Percentiles rank a stretch among this genome's conserved stretches.
Evolutionary conservation across 1,140 invertebrate species (phyloP).

Genomic region (Manduca sexta): DNA sequence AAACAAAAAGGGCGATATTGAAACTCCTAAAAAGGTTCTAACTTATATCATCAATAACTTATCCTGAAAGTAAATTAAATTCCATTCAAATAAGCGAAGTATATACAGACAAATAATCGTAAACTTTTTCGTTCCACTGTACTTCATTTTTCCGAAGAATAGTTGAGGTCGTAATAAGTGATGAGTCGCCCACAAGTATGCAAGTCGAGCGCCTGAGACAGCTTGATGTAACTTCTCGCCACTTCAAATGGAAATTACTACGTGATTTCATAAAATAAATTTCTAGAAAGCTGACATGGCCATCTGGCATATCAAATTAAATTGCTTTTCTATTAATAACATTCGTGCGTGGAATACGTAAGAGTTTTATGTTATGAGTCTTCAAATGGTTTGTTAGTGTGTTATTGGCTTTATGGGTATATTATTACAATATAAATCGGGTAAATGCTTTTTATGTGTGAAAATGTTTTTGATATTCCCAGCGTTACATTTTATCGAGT

Average conservation of each 20-base stretch:
- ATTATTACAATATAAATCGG: neutral
- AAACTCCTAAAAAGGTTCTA: too few species aligned
- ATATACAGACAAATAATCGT: neutral
- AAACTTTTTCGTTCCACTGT: slow-evolving; percentile 1
- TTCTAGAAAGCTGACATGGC: neutral
- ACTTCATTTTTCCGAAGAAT: slow-evolving; percentile 15
- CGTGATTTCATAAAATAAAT: slow-evolving; percentile 8
- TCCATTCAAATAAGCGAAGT: too few species aligned
- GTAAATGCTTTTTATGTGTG: too few species aligned
- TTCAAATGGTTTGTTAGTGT: too few species aligned
- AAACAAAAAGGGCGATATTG: too few species aligned
- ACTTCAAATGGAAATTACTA: slow-evolving; percentile 9
- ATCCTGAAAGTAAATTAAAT: too few species aligned
- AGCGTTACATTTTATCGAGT: too few species aligned
- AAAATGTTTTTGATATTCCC: too few species aligned
- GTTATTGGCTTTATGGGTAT: too few species aligned
- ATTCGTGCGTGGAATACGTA: neutral
- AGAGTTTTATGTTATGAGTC: neutral
- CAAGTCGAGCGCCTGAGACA: slow-evolving; percentile 1
- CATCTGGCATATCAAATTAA: neutral
- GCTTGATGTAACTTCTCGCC: slow-evolving; percentile 5
- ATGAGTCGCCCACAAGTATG: slow-evolving; percentile 12
- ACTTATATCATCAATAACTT: too few species aligned
- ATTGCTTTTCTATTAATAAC: neutral
- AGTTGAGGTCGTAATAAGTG: slow-evolving; percentile 22